Conservation (phyloP, 2,113 vertebrate species). For the Oceanodroma tethys region DNA sequence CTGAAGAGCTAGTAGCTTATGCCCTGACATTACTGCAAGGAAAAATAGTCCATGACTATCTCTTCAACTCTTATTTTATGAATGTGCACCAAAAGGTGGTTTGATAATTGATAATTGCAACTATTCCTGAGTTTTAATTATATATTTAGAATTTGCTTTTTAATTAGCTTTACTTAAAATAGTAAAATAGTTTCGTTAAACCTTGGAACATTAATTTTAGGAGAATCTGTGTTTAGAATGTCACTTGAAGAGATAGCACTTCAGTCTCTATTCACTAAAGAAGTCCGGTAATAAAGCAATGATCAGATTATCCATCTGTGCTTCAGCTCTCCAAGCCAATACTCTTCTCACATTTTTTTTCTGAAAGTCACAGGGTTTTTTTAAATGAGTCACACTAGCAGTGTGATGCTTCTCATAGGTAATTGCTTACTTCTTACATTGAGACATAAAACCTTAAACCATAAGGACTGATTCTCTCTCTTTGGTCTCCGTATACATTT, state of each 20-base stretch:
- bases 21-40: neutral
- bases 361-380: neutral
- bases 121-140: neutral
- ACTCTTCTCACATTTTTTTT: neutral
- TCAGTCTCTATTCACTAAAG: neutral
- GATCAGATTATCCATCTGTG: neutral
- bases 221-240: neutral
- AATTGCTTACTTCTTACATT: neutral
- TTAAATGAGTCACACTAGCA: fast-evolving
- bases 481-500: neutral
- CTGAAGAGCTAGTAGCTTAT: neutral
- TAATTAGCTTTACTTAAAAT: neutral
- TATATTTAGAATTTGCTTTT: neutral
- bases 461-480: neutral
- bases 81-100: neutral
- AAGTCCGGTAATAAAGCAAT: neutral
- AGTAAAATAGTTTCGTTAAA: neutral
- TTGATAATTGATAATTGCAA: neutral
- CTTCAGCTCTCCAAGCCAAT: neutral
- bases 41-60: neutral
- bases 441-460: neutral
- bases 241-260: neutral
- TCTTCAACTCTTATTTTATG: neutral
- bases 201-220: neutral
- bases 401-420: neutral